phyloP scores from a whole-genome alignment of 2,888 invertebrate species.

The Acleris laterana region DNA sequence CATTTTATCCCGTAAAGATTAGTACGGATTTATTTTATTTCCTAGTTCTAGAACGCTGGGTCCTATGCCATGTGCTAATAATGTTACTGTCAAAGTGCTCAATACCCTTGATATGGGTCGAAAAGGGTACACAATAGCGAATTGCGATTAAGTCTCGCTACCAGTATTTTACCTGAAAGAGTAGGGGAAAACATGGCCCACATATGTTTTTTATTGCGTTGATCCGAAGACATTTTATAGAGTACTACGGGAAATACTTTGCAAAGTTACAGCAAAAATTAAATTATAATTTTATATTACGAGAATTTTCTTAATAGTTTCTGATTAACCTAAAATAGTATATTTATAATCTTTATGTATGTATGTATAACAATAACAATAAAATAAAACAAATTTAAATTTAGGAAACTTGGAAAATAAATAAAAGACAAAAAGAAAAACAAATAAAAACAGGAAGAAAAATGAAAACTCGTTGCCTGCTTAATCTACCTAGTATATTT shows the following conservation, averaged over 20 bases:
- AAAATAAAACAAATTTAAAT: too few species aligned
- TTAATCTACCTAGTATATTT: too few species aligned
- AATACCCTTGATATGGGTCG: conserved; percentile 69
- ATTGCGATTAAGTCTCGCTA: conserved; percentile 50
- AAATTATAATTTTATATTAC: too few species aligned
- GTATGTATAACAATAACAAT: too few species aligned
- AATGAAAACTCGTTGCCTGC: too few species aligned
- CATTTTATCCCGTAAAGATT: conserved; percentile 45
- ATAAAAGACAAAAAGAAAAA: too few species aligned
- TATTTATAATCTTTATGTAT: too few species aligned
- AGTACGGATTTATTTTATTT: conserved; percentile 57
- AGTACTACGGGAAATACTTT: too few species aligned
- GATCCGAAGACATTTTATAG: conserved; percentile 3
- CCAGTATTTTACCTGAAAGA: conserved; percentile 61
- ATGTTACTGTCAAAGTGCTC: conserved; percentile 72
- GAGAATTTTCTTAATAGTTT: too few species aligned
- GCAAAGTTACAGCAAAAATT: background rate
- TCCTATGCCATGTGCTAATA: conserved; percentile 70
- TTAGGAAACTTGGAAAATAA: too few species aligned
- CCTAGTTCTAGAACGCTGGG: conserved; percentile 52
- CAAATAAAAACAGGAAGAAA: too few species aligned
- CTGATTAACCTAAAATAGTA: too few species aligned
- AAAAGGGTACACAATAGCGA: conserved; percentile 63
- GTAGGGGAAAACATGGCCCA: conserved; percentile 53
- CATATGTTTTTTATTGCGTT: conserved; percentile 58